Evolutionary conservation across 2,888 invertebrate species (phyloP).

Genomic region (Calephelis perditalis): DNA sequence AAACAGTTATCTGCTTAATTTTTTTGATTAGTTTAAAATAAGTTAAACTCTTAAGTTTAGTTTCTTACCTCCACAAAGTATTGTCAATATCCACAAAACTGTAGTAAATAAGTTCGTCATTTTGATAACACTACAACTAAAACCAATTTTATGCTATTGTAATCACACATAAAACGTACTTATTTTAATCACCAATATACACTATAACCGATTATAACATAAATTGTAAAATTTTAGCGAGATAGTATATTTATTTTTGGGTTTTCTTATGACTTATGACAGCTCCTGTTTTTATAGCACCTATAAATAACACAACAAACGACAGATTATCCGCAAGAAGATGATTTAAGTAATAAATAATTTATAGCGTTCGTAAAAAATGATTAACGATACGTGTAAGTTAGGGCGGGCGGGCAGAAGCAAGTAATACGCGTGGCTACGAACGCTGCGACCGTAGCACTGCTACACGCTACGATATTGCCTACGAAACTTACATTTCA

Average conservation of each 20-base stretch:
- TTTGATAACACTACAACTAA: conserved; percentile 12
- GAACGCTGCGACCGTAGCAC: conserved; percentile 51
- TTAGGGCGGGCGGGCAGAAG: conserved; percentile 38
- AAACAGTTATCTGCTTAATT: too few species aligned
- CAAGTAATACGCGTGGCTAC: conserved; percentile 45
- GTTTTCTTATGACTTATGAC: conserved; percentile 4
- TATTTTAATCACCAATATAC: not conserved
- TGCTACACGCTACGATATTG: conserved; percentile 39
- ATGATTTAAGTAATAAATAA: conserved; percentile 41
- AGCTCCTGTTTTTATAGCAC: conserved; percentile 28
- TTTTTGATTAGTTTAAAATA: not conserved
- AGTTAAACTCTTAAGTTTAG: not conserved
- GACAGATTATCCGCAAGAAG: conserved; percentile 27
- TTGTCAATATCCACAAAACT: conserved; percentile 48
- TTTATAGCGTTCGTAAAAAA: conserved; percentile 58
- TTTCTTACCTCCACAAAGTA: conserved; percentile 54
- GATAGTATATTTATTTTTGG: not conserved
- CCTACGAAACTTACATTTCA: conserved; percentile 17
- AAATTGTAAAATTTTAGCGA: not conserved
- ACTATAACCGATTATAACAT: not conserved
- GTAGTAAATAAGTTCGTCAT: conserved; percentile 35
- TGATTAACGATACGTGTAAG: conserved; percentile 56
- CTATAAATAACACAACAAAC: conserved; percentile 33
- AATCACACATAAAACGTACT: not conserved
- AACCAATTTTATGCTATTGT: not conserved